Percentiles rank a stretch among this genome's conserved stretches.
phyloP scores from a whole-genome alignment of 1,140 invertebrate genomes.

The Cydia splendana region DNA sequence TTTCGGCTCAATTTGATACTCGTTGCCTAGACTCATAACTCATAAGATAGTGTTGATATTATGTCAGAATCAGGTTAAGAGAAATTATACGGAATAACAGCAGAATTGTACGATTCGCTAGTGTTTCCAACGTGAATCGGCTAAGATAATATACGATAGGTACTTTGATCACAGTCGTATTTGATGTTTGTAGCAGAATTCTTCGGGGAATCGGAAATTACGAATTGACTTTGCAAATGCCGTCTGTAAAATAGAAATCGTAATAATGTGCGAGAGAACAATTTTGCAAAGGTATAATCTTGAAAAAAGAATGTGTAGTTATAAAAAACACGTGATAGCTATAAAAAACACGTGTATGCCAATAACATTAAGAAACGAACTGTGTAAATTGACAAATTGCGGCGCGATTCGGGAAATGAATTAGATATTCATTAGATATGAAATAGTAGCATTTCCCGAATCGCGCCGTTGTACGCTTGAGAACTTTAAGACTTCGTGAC shows the following conservation, averaged over 20 bases:
- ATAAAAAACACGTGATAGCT: too few relatives aligned
- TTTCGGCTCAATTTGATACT: background rate
- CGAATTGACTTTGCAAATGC: background rate
- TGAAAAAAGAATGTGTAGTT: too few relatives aligned
- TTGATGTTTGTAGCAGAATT: background rate
- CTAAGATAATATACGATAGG: background rate
- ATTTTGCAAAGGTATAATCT: too few relatives aligned
- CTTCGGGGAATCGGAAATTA: background rate
- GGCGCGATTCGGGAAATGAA: too few relatives aligned
- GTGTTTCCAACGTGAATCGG: background rate
- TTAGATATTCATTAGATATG: too few relatives aligned
- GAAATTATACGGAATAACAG: background rate
- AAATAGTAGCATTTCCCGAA: too few relatives aligned
- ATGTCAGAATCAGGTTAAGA: background rate
- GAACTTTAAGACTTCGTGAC: too few relatives aligned
- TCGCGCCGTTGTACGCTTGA: too few relatives aligned
- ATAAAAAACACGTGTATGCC: too few relatives aligned
- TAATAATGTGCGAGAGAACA: too few relatives aligned
- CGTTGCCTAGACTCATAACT: background rate
- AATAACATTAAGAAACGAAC: too few relatives aligned
- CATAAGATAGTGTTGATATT: constrained; percentile 1
- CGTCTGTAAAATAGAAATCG: background rate
- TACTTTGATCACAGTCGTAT: background rate
- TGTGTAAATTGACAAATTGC: too few relatives aligned
- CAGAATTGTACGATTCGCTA: background rate